phyloP scores from a whole-genome alignment of 2,888 invertebrate species.

The Sicus ferrugineus region DNA sequence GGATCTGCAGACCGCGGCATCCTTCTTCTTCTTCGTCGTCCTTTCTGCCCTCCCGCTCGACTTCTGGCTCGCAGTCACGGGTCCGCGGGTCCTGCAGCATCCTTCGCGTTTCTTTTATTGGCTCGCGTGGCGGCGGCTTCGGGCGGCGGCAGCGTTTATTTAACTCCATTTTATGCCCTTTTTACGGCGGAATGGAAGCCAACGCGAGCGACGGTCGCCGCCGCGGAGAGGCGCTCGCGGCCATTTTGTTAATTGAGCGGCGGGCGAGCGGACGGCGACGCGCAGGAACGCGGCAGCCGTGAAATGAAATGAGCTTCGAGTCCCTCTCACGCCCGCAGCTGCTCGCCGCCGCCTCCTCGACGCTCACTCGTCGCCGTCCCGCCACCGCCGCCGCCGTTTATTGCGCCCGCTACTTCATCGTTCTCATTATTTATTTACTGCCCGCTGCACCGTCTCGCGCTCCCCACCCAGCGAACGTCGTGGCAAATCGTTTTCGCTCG shows the following conservation, averaged over 20 bases:
- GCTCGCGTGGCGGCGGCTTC: neutral
- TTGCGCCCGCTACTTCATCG: constrained; percentile 35
- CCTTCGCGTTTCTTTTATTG: constrained; percentile 15
- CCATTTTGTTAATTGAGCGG: constrained; percentile 28
- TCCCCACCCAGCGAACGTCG: neutral
- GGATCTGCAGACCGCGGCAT: constrained; percentile 42
- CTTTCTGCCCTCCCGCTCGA: constrained; percentile 24
- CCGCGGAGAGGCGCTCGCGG: neutral
- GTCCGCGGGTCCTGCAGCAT: constrained; percentile 24
- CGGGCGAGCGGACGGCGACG: neutral
- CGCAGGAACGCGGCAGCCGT: too few relatives aligned
- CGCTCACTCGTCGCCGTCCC: neutral
- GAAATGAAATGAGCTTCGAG: neutral
- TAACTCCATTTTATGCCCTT: constrained; percentile 26
- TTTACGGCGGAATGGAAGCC: constrained; percentile 25
- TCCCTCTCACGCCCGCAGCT: neutral
- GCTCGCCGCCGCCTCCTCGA: neutral
- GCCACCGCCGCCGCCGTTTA: constrained; percentile 28
- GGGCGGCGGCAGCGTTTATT: constrained; percentile 25
- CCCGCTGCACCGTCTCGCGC: constrained; percentile 3
- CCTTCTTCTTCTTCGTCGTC: constrained; percentile 35
- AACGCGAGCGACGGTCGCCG: constrained; percentile 14
- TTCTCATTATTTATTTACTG: constrained; percentile 38
- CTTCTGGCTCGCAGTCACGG: neutral
- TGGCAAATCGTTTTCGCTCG: constrained; percentile 19